Conservation (phyloP, 2,797 vertebrate species). For the Chiloscyllium punctatum region DNA sequence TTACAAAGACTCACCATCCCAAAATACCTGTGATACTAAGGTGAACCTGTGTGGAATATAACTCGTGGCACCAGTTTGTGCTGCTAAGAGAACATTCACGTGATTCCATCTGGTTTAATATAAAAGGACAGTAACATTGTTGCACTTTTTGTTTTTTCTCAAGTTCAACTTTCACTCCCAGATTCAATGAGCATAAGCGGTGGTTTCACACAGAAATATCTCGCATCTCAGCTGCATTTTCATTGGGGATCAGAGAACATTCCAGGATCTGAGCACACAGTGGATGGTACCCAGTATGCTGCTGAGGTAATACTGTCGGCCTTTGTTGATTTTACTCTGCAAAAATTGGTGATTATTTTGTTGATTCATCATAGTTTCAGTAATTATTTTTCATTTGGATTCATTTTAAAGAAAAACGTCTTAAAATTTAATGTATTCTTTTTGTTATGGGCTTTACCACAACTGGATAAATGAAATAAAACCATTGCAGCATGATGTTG, state of each 20-base stretch:
- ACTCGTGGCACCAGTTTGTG: background rate
- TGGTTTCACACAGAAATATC: conserved; percentile 55
- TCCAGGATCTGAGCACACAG: conserved; percentile 67
- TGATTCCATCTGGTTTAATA: background rate
- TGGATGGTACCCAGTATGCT: conserved; percentile 58
- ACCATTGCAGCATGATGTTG: too few species aligned
- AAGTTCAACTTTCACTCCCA: conserved; percentile 57
- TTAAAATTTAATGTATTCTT: too few species aligned
- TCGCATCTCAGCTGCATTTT: conserved; percentile 67
- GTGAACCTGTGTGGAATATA: background rate
- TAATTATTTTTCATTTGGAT: background rate
- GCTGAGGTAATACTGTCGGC: conserved; percentile 60
- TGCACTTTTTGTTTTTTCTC: background rate
- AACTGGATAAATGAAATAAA: too few species aligned
- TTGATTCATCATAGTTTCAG: background rate
- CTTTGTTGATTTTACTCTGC: background rate
- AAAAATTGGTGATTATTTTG: background rate
- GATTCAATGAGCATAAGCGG: conserved; percentile 49
- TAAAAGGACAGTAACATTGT: background rate
- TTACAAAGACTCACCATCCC: too few species aligned
- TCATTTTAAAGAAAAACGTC: background rate
- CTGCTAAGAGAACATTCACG: background rate
- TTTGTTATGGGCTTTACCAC: too few species aligned
- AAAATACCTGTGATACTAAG: background rate
- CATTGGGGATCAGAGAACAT: conserved; percentile 61